These are phyloP conservation scores for Eupeodes latifasciatus DNA, from an alignment of 2,888 invertebrate genomes.

Conservation along the genomic window DNA sequence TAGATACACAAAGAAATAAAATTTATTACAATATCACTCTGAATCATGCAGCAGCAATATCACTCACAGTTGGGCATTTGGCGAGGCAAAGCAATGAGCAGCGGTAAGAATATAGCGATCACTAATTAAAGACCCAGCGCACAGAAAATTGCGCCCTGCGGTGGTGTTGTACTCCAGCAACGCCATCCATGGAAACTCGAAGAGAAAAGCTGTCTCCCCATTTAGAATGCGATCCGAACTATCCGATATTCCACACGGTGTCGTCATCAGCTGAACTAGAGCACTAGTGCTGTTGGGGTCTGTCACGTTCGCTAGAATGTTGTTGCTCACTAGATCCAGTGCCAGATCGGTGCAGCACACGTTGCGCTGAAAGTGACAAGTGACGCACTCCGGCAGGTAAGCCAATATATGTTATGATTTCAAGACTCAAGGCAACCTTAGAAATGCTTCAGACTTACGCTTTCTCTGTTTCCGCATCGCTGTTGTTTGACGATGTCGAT, in stretches of 20 bases:
- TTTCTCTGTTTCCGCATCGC: conserved; percentile 62
- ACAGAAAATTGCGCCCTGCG: conserved; percentile 44
- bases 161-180: conserved; percentile 59
- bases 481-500: conserved; percentile 62
- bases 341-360: conserved; percentile 69
- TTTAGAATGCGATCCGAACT: conserved; percentile 49
- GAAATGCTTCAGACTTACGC: conserved; percentile 61
- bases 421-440: conserved; percentile 57
- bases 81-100: conserved; percentile 62
- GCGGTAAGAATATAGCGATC: conserved; percentile 66
- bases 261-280: conserved; percentile 59
- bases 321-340: conserved; percentile 52
- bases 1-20: neutral
- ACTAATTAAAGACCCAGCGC: conserved; percentile 62
- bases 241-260: conserved; percentile 56
- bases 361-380: conserved; percentile 51
- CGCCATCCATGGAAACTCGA: conserved; percentile 70
- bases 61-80: conserved; percentile 60
- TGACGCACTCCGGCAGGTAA: conserved; percentile 24
- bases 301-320: conserved; percentile 39
- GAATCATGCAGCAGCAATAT: neutral
- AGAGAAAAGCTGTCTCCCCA: conserved; percentile 54
- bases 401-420: conserved; percentile 22
- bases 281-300: conserved; percentile 36
- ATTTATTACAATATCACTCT: neutral